These are phyloP conservation scores for Megalonaias nervosa DNA, from an alignment of 1,140 invertebrate genomes.

Conservation along the genomic window DNA sequence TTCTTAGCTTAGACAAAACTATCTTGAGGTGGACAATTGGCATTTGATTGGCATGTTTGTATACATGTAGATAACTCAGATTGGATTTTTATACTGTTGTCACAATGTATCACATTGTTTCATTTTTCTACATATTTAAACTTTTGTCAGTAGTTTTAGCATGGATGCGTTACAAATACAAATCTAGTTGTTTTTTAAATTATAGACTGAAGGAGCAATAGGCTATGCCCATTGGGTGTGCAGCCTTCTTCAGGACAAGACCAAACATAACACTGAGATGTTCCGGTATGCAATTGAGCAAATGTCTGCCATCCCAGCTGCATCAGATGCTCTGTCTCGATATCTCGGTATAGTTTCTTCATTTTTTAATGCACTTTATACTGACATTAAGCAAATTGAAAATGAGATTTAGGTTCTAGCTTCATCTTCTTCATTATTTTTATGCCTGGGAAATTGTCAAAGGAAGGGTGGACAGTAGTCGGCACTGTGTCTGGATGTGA, in stretches of 20 bases:
- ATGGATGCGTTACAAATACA: too few relatives aligned
- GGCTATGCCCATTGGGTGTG: slow-evolving; percentile 88
- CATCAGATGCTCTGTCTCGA: slow-evolving; percentile 83
- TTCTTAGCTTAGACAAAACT: too few relatives aligned
- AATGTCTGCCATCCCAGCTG: slow-evolving; percentile 84
- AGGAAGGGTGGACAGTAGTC: background rate
- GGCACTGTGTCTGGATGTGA: background rate
- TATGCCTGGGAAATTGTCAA: background rate
- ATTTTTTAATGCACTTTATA: background rate
- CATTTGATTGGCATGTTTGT: too few relatives aligned
- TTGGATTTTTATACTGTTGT: too few relatives aligned
- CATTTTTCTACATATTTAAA: too few relatives aligned
- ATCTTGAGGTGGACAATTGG: too few relatives aligned
- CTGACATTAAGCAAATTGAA: background rate
- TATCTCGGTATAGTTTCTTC: slow-evolving; percentile 75
- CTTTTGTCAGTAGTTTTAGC: too few relatives aligned
- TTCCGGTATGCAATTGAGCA: slow-evolving; percentile 83
- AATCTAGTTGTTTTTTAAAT: background rate
- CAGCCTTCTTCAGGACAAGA: slow-evolving; percentile 76
- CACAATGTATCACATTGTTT: too few relatives aligned
- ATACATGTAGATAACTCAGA: too few relatives aligned
- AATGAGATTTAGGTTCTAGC: background rate
- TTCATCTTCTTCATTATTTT: background rate
- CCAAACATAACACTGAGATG: slow-evolving; percentile 73
- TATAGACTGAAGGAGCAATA: slow-evolving; percentile 66